Conservation (phyloP, 2,888 invertebrate species). For the Aproaerema taeniolella region DNA sequence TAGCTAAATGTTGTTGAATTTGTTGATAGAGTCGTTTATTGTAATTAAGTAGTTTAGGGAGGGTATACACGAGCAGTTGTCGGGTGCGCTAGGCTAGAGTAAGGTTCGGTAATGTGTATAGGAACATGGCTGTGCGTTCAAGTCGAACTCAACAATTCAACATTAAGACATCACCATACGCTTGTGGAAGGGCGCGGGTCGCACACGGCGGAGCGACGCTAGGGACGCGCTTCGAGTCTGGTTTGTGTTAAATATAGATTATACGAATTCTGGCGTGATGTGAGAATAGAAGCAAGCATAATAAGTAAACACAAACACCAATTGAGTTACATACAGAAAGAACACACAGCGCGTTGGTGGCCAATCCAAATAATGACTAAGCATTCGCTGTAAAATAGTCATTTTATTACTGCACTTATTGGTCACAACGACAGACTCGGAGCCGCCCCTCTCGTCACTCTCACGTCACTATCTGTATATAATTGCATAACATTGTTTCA, state of each 20-base stretch:
- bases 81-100: constrained; percentile 55
- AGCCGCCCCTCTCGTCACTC: constrained; percentile 14
- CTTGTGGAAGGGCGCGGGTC: constrained; percentile 35
- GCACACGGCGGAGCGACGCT: constrained; percentile 31
- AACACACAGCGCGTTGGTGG: too few species aligned
- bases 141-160: constrained; percentile 63
- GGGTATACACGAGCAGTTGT: constrained; percentile 55
- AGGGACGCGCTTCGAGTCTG: constrained; percentile 8
- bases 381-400: too few species aligned
- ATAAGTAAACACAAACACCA: too few species aligned
- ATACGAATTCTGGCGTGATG: too few species aligned
- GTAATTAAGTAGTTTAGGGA: constrained; percentile 64
- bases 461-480: constrained; percentile 61
- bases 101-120: constrained; percentile 61
- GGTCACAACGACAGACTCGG: too few species aligned
- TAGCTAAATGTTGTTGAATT: constrained; percentile 76
- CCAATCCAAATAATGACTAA: too few species aligned
- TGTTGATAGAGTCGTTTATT: constrained; percentile 73
- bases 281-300: too few species aligned
- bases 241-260: too few species aligned
- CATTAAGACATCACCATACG: constrained; percentile 46
- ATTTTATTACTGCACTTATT: too few species aligned
- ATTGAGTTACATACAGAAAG: too few species aligned
- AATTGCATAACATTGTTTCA: constrained; percentile 72
- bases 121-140: constrained; percentile 70